Evolutionary conservation across 1,140 invertebrate species (phyloP), one percentile per base, ranked within the genome.

Genomic region (Pseudomyrmex pallidus): DNA sequence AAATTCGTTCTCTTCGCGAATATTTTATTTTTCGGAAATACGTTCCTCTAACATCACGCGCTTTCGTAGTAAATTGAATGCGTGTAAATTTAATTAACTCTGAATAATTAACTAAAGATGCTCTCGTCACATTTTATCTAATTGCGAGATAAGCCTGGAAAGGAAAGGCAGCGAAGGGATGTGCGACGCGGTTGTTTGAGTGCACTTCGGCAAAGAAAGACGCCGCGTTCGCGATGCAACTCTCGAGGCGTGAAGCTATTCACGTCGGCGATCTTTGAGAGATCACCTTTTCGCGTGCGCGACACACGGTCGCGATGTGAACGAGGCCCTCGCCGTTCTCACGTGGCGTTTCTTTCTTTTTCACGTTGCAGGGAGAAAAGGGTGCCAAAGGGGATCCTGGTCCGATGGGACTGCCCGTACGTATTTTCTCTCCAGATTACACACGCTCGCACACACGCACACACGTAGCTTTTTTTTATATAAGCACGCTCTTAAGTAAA

Each of bases 331-430:
- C 35, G 35, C 22, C 76, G 62, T 88, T 83, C 67, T 88, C 84
- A 87, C 59, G 20, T n/a, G 56, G 13, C 72, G 12, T n/a, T 59
- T 44, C 62, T 86, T 50, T 80, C 44, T 62, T 85, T 89, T 89
- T 89, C 17, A 83, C 73, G 57, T 95, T 96, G 59, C 93, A 99
- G 98, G 98, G 98, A 87, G 97, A 97, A 87, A 98, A 98, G 94
- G 98, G 98, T 72, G 95, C 96, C 66, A 98, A 97, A 94, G 98
- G 98, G 73, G 97, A 98, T 94, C 96, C 97, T 67, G 98, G 98
- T 90, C 98, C 98, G 67, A 99, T 99, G 97, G 98, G 98, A 92
- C 95, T 99, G 92, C 98, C 98, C 89, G 98, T 98, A 96, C 96
- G 97, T 97, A 90, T 91, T 84, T 87, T 88, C 76, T 85, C 77